Percentiles rank a stretch among this genome's conserved stretches.
Conservation (phyloP, 1,140 invertebrate genomes). For the Drosophila sturtevanti region DNA sequence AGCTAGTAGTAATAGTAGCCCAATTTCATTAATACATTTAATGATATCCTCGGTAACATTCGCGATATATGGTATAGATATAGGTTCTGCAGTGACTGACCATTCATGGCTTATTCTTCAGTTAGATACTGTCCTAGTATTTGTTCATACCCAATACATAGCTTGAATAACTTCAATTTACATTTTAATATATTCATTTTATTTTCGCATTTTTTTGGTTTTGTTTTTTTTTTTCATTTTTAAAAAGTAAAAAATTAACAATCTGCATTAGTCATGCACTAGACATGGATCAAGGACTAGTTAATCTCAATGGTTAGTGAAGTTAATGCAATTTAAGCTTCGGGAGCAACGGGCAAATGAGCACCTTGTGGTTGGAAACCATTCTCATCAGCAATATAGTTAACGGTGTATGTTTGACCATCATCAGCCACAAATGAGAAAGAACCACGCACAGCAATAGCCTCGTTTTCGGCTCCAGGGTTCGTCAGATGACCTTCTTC, state of each 20-base stretch:
- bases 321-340: slow-evolving; percentile 26
- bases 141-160: too few relatives aligned
- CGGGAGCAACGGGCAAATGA: slow-evolving; percentile 84
- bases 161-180: neutral
- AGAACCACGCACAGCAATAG: slow-evolving; percentile 84
- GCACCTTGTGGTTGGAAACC: slow-evolving; percentile 88
- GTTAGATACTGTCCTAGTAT: too few relatives aligned
- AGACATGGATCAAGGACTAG: slow-evolving; percentile 3
- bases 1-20: too few relatives aligned
- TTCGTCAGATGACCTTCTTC: slow-evolving; percentile 36
- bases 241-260: slow-evolving; percentile 1
- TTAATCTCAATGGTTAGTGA: slow-evolving; percentile 12
- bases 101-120: too few relatives aligned
- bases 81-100: too few relatives aligned
- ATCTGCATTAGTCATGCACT: neutral
- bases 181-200: neutral
- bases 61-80: too few relatives aligned
- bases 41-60: too few relatives aligned
- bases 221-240: neutral
- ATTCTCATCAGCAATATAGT: slow-evolving; percentile 89
- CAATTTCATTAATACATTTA: too few relatives aligned
- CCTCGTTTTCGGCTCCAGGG: slow-evolving; percentile 52
- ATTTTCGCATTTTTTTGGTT: neutral
- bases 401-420: slow-evolving; percentile 86
- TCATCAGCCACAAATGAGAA: slow-evolving; percentile 85